Evolutionary conservation across 2,113 vertebrate genomes (phyloP), one percentile per base, ranked within the genome.

Genomic region (Epinephelus cyanopodus): DNA sequence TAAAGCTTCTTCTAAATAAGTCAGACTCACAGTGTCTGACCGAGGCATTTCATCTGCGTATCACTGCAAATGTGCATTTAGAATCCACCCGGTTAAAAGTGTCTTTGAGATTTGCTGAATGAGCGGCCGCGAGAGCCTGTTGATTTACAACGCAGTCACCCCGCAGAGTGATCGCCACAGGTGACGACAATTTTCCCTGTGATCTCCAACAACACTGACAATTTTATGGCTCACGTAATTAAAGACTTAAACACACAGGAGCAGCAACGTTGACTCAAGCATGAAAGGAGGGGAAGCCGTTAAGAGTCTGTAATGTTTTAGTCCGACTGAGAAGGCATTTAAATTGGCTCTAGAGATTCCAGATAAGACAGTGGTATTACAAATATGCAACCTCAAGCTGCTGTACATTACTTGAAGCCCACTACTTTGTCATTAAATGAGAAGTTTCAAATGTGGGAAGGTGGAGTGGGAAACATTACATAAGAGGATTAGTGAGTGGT

Each of bases 201-300:
- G 88, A 93, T 90, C 83, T 90, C 69, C 82, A 29, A n/a, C 52
- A 45, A 61, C 69, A 62, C 84, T 83, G 89, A 92, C 90, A 65
- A 81, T 45, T 95, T 95, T 94, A 95, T 74, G 86, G 61, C 84
- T 58, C 7, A 54, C 2, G 82, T 90, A 86, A 92, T 92, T 78
- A 87, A 92, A 90, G 81, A 66, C 71, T 84, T 87, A 88, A 88
- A 85, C 82, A 68, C 77, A 85, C 75, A 77, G 79, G 52, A 66
- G 87, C 84, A 68, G 66, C 64, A 58, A 33, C 82, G 80, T 77
- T 79, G 82, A 90, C 79, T 72, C 58, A 39, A 66, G 77, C 65
- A 76, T 84, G 80, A 91, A 86, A 90, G 82, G 71, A 83, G 74
- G 56, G 77, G 70, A 82, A 89, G 87, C 77, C 27, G 54, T 54